Evolutionary conservation across 2,888 invertebrate genomes (phyloP).

Genomic region (Chloroclystis v-ata): DNA sequence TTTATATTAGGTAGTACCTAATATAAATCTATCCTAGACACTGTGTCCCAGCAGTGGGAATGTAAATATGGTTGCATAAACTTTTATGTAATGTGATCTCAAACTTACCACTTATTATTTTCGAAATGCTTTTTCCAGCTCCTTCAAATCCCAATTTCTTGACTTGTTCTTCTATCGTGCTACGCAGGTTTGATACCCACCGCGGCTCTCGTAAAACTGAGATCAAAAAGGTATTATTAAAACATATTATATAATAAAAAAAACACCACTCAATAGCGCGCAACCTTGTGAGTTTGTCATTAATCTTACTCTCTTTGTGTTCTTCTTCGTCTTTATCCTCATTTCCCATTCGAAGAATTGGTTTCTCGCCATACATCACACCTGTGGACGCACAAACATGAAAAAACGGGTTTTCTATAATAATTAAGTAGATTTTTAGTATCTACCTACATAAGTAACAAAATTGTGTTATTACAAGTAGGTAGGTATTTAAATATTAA

Average conservation of each 20-base stretch:
- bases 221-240: neutral
- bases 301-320: neutral
- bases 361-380: conserved; percentile 32
- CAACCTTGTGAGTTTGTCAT: too few species aligned
- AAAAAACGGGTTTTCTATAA: neutral
- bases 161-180: neutral
- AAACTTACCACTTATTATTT: neutral
- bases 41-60: too few species aligned
- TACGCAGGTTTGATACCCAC: neutral
- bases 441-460: too few species aligned
- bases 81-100: too few species aligned
- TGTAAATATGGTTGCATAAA: too few species aligned
- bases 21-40: too few species aligned
- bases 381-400: conserved; percentile 16
- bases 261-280: too few species aligned
- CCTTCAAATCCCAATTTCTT: neutral
- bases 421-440: too few species aligned
- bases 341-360: conserved; percentile 34
- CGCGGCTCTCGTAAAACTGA: neutral
- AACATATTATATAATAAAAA: neutral
- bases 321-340: neutral
- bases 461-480: too few species aligned
- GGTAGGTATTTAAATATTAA: too few species aligned
- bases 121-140: neutral
- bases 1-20: too few species aligned